Evolutionary conservation across 2,113 vertebrate species (phyloP), one percentile per base, ranked within the genome.

Genomic region (Lichenostomus cassidix): DNA sequence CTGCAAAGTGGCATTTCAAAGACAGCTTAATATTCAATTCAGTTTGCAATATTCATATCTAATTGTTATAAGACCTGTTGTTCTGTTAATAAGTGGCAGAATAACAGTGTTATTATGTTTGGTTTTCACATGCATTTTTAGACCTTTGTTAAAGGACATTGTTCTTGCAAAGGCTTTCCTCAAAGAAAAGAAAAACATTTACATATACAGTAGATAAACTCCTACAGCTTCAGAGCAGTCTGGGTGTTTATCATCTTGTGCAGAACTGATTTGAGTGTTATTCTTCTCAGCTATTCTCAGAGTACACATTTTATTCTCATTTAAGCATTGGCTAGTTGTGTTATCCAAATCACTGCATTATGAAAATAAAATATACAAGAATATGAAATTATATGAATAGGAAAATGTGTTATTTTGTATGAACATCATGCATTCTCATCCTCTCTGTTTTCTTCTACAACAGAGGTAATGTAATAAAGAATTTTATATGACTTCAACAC

Each of bases 1-100:
- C 98, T 95, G 95, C 96, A 98, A 98, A 98, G 96, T 98, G 96
- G 96, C 89, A 98, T 98, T 98, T 98, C 95, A 98, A 98, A 98
- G 97, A 97, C 94, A 97, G 97, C 96, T 97, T 98, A 97, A 97
- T 98, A 97, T 97, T 97, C 96, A 98, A 98, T 98, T 98, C 97
- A 97, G 96, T 97, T 98, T 97, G 96, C 96, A 97, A 97, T 98
- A 97, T 97, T 98, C 97, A 97, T 96, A 97, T 97, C 96, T 98
- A 98, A 98, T 98, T 98, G 96, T 97, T 97, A 96, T 96, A 96
- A 92, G 94, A 93, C 95, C 96, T 50, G 52, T 95, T 97, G 96
- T 96, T 97, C 97, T 97, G 94, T 97, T 98, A 98, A 97, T 98
- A 98, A 97, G 96, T 96, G 96, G 94, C 96, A 98, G 96, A 97